These are phyloP conservation scores for Dysmachus trigonus DNA, from an alignment of 2,888 invertebrate genomes.

Conservation along the genomic window DNA sequence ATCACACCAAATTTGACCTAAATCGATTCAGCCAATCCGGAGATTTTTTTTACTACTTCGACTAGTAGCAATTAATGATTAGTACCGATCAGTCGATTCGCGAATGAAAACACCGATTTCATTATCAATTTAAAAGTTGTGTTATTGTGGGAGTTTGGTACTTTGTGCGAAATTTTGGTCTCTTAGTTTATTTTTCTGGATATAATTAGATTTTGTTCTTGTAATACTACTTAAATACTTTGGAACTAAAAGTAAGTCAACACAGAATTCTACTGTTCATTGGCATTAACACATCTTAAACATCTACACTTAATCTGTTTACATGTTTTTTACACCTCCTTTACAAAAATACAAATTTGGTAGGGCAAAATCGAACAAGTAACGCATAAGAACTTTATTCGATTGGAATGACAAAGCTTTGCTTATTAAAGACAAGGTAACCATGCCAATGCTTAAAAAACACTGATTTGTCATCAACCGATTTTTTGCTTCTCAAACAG, in stretches of 20 bases:
- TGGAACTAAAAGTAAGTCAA: not conserved
- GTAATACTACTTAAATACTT: not conserved
- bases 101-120: not conserved
- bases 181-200: not conserved
- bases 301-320: not conserved
- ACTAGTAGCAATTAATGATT: not conserved
- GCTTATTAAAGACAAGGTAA: not conserved
- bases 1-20: too few species aligned
- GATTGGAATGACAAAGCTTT: not conserved
- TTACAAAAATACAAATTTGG: not conserved
- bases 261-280: not conserved
- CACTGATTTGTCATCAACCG: not conserved
- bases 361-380: not conserved
- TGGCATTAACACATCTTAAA: not conserved
- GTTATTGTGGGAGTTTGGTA: not conserved
- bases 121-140: not conserved
- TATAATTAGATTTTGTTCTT: constrained; percentile 6
- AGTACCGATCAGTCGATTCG: not conserved
- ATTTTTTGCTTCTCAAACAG: not conserved
- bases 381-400: not conserved
- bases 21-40: too few species aligned
- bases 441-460: not conserved
- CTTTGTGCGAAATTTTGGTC: not conserved
- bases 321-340: not conserved
- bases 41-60: too few species aligned